Evolutionary conservation across 2,113 vertebrate species (phyloP).

Genomic region (Phasianus colchicus): DNA sequence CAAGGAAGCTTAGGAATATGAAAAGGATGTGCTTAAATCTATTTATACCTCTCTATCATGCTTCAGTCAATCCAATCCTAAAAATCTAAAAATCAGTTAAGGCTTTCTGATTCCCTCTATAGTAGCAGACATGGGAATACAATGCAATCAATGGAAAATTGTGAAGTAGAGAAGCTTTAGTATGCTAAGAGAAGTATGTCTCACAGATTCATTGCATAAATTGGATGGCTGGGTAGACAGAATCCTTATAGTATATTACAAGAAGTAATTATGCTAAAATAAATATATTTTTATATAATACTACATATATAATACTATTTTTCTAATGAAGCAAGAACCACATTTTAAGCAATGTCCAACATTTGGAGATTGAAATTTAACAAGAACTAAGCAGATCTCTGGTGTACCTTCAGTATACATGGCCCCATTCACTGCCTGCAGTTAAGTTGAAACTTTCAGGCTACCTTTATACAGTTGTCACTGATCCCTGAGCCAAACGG

Average conservation of each 20-base stretch:
- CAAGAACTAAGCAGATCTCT: not conserved
- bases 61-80: not conserved
- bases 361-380: not conserved
- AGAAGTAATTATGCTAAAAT: not conserved
- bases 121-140: not conserved
- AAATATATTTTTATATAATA: not conserved
- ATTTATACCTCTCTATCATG: not conserved
- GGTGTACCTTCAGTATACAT: not conserved
- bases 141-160: not conserved
- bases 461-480: not conserved
- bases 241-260: not conserved
- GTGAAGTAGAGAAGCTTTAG: not conserved
- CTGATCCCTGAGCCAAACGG: not conserved
- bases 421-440: not conserved
- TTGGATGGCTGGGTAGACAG: not conserved
- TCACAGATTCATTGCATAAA: rapidly evolving
- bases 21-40: not conserved
- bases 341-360: not conserved
- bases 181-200: not conserved
- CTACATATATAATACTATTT: not conserved
- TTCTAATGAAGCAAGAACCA: not conserved
- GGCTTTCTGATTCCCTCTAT: not conserved
- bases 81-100: not conserved
- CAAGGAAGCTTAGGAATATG: not conserved
- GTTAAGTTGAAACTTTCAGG: not conserved